Base-by-base conservation (phyloP, 2,888 invertebrate species). In the Atethmia centrago region DNA sequence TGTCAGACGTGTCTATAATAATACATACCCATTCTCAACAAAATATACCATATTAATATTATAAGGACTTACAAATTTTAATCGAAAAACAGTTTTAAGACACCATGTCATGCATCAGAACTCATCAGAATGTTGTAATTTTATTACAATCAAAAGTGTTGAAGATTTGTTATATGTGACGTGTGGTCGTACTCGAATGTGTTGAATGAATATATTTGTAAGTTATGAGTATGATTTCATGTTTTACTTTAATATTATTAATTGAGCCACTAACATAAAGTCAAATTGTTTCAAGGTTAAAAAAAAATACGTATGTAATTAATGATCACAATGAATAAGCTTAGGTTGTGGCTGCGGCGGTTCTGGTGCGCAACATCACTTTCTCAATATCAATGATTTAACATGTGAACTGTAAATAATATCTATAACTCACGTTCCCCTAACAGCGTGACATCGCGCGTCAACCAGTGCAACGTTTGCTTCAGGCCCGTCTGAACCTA, bases 201-300 rank as follows among this genome's bases (percentile, higher is more conserved):
- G 28, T 36, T 61, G 1, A 42, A 36, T 65, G 5, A 62, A 47
- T 21, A n/a, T 28, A 36, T 16, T 56, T 40, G 63, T 64, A 55
- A 31, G 47, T 42, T 73, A 31, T 16, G 16, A 3, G 3, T 61
- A 74, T 47, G 19, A 61, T 66, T 59, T 76, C 8, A 31, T 47
- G n/a, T 51, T 53, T 36, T 53, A n/a, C 16, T 59, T 51, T 12
- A 51, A 9, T 42, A 28, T 42, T 31, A 14, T 47, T 31, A 58
- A 47, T 53, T 58, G 19, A 51, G 25, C 19, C 42, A 31, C 16
- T 53, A n/a, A 40, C 40, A 31, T 9, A n/a, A 49, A 28, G 28
- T 69, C 14, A n/a, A 59, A 28, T 49, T 71, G 31, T 59, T 45
- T 47, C 16, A 49, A n/a, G 45, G 42, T 14, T 12, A 59, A 45